phyloP scores from a whole-genome alignment of 2,113 vertebrate genomes.

The Aegypius monachus region DNA sequence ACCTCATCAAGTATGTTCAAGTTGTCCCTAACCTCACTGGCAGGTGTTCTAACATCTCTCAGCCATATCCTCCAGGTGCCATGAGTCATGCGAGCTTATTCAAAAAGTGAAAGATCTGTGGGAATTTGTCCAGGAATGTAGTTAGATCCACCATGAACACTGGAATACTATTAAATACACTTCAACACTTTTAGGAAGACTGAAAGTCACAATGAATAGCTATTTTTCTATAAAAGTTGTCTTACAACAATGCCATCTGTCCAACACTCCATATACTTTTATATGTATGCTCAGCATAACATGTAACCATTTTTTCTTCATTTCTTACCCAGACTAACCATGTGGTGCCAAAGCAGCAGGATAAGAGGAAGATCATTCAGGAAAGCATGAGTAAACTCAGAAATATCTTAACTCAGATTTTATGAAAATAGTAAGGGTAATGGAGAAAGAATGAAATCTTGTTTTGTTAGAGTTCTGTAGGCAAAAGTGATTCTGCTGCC shows the following conservation, averaged over 20 bases:
- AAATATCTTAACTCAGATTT: neutral
- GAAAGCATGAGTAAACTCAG: neutral
- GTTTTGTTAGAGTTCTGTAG: neutral
- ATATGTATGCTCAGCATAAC: fast-evolving
- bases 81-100: neutral
- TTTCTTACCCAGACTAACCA: neutral
- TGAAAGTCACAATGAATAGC: neutral
- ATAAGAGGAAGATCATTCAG: neutral
- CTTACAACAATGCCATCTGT: neutral
- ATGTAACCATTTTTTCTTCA: neutral
- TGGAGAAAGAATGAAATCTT: neutral
- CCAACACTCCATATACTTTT: neutral
- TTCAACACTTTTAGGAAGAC: neutral
- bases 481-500: neutral
- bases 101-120: neutral
- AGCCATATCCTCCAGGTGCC: neutral
- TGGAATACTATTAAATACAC: neutral
- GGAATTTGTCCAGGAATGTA: neutral
- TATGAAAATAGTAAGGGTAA: neutral
- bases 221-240: neutral
- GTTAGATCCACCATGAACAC: neutral
- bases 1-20: neutral
- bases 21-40: neutral
- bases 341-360: neutral
- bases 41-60: neutral